Percentiles rank a stretch among this genome's conserved stretches.
These are phyloP conservation scores for Sturnira hondurensis DNA, from an alignment of 2,113 vertebrate genomes.

Conservation along the genomic window DNA sequence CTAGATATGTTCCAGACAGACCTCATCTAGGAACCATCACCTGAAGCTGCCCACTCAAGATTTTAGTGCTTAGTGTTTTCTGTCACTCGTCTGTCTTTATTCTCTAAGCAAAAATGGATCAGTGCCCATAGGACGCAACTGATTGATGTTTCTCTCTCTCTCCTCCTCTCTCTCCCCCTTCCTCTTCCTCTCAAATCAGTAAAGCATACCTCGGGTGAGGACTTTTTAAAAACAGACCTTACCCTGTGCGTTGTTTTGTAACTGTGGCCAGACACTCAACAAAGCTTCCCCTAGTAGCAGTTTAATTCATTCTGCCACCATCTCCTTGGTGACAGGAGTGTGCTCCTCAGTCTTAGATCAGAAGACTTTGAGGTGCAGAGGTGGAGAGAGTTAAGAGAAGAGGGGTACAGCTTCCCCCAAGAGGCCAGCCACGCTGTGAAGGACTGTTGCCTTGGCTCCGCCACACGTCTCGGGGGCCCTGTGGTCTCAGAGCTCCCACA, in stretches of 20 bases:
- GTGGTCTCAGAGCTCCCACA: background rate
- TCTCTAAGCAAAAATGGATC: background rate
- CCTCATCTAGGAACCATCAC: background rate
- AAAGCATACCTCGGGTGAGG: too few relatives aligned
- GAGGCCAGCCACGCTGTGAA: accelerated
- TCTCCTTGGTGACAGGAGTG: background rate
- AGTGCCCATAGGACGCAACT: too few relatives aligned
- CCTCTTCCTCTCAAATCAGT: too few relatives aligned
- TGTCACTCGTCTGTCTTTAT: background rate
- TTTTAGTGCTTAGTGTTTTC: background rate
- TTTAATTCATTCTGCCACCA: background rate
- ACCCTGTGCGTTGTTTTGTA: accelerated
- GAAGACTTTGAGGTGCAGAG: background rate
- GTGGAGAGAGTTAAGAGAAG: background rate
- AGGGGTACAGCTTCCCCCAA: accelerated
- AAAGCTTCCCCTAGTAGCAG: background rate
- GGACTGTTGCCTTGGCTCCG: accelerated
- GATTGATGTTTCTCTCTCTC: too few relatives aligned
- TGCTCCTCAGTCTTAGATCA: background rate
- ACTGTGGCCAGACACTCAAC: background rate
- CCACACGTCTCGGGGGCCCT: background rate
- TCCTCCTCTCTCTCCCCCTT: too few relatives aligned
- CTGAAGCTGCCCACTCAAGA: too few relatives aligned
- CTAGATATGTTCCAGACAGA: too few relatives aligned
- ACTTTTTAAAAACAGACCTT: too few relatives aligned